A percentile compares a stretch with the other conserved stretches of the same genome.
Conservation (phyloP, 2,113 vertebrate genomes). For the Gymnocephalus cernua region DNA sequence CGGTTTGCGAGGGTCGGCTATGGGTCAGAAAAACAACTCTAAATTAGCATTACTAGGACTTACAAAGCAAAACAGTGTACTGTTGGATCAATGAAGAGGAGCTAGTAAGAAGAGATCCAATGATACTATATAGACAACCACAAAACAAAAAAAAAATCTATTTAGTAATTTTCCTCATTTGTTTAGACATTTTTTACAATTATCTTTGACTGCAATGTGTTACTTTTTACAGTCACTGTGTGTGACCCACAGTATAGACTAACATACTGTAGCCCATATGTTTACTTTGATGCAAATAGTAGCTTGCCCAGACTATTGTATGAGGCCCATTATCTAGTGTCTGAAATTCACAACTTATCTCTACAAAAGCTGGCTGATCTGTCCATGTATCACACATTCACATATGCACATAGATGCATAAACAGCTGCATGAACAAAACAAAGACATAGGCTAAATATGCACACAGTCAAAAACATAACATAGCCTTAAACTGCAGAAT, state of each 20-base stretch:
- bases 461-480: background rate
- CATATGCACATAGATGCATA: background rate
- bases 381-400: background rate
- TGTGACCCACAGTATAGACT: no score
- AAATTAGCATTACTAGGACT: background rate
- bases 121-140: background rate
- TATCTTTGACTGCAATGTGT: background rate
- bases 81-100: conserved; percentile 1
- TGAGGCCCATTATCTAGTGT: background rate
- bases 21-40: no score
- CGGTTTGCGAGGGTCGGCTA: no score
- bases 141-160: background rate
- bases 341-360: background rate
- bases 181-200: background rate
- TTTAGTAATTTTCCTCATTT: background rate
- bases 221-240: no score
- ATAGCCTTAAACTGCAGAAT: conserved; percentile 8
- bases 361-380: background rate
- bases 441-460: background rate
- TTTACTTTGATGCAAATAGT: background rate
- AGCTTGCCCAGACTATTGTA: background rate
- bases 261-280: no score
- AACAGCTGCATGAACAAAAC: conserved; percentile 18
- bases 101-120: background rate
- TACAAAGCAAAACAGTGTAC: background rate